Percentiles rank a stretch among this genome's conserved stretches.
Conservation (phyloP, 2,113 vertebrate genomes). For the Cephalophus harveyi region DNA sequence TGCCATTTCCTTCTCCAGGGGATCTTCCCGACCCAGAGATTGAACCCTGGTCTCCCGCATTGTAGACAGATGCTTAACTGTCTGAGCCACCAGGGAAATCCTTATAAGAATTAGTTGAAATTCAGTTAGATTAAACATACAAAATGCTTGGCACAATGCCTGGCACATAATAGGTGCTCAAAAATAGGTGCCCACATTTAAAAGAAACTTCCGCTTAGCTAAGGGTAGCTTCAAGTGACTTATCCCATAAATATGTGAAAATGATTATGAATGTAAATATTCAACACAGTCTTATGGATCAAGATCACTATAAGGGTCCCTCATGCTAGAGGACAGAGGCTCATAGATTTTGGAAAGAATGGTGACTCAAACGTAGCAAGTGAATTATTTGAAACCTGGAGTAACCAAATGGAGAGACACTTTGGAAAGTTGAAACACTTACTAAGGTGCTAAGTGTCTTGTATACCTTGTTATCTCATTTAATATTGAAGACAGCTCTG, state of each 20-base stretch:
- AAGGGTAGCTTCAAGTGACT: slow-evolving; percentile 35
- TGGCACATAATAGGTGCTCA: not conserved
- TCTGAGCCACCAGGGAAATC: too few relatives aligned
- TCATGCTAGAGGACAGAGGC: not conserved
- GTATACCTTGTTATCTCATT: not conserved
- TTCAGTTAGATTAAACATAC: not conserved
- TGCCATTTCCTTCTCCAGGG: too few relatives aligned
- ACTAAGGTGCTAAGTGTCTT: not conserved
- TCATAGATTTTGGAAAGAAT: not conserved
- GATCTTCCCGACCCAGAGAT: too few relatives aligned
- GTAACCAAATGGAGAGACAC: not conserved
- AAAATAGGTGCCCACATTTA: not conserved
- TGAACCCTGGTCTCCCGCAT: too few relatives aligned
- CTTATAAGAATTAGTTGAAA: not conserved
- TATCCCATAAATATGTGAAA: not conserved
- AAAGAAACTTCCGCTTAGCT: not conserved
- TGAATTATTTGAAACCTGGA: not conserved
- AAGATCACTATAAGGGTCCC: not conserved
- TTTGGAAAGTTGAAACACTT: not conserved
- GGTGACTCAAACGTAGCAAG: not conserved
- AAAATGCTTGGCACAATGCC: not conserved
- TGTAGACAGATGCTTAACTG: too few relatives aligned
- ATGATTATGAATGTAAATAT: not conserved
- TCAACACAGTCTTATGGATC: not conserved
- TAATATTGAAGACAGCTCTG: not conserved